Base-by-base conservation (phyloP, 2,113 vertebrate species). In the Stigmatopora nigra region DNA sequence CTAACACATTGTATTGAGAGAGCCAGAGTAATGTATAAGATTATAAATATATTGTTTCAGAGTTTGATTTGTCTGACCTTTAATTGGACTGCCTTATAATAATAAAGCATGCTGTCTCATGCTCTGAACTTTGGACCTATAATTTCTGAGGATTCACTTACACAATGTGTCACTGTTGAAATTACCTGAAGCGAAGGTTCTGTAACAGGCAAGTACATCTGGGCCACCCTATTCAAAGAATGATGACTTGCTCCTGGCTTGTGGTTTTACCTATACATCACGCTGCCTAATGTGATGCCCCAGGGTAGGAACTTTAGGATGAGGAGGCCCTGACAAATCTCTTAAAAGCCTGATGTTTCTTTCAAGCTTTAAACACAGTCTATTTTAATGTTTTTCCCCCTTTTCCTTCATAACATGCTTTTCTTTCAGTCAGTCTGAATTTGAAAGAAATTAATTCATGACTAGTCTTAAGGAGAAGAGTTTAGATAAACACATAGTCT, bases 101-200 rank as follows among this genome's bases (percentile, higher is more conserved):
- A 16, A 67, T 22, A 45, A 20, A 45, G 53, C 74, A 72, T 78
- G 68, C 31, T 61, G 17, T 70, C 19, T 73, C 48, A 64, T 44
- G 48, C 19, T 70, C 47, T 49, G 13, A 8, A 7, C 60, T 58
- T 31, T 20, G 19, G 7, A 15, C 20, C 44, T 59, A 55, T 59
- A 67, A 75, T 75, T 73, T 69, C 22, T 71, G 63, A 73, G 56
- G 3, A 7, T 80, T 70, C 57, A 72, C 71, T 67, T 51, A 12
- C 11, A 62, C 72, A 52, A 62, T 51, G 58, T 62, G 63, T 72
- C 65, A 75, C 55, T 25, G 64, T 56, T 35, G 9, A 48, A 63
- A 45, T 82, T 25, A 74, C 74, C 71, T 82, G 17, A 11, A 86
- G 79, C 79, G 59, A 72, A 73, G 63, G 47, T 69, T 76, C 52